Percentiles rank a stretch among this genome's conserved stretches.
phyloP scores from a whole-genome alignment of 2,888 invertebrate genomes.

The Odontothrips loti region DNA sequence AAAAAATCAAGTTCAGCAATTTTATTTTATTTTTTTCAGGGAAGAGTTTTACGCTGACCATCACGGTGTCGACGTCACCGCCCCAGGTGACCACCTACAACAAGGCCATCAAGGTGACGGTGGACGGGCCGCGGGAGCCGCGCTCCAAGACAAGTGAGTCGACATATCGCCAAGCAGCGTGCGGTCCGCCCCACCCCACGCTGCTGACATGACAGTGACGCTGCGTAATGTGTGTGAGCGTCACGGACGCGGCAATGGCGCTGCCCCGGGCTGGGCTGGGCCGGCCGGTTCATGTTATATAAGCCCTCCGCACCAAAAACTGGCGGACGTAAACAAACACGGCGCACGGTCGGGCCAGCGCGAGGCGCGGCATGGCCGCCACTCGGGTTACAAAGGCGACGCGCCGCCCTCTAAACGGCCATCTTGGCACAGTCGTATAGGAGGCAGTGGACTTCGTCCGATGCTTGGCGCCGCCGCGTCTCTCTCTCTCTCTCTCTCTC shows the following conservation, averaged over 20 bases:
- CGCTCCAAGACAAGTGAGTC: conserved; percentile 87
- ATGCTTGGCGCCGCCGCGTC: no score
- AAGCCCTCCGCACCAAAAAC: neutral
- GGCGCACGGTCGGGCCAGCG: neutral
- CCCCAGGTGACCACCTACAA: conserved; percentile 95
- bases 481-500: neutral
- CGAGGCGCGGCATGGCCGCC: neutral
- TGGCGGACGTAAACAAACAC: conserved; percentile 2
- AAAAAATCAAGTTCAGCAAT: no score
- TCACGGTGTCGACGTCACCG: conserved; percentile 88
- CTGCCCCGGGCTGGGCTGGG: no score
- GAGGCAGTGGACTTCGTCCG: no score
- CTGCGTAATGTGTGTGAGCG: no score
- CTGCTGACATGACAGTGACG: no score
- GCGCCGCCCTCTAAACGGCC: neutral
- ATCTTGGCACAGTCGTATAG: neutral
- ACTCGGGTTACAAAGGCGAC: conserved; percentile 14
- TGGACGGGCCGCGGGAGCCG: conserved; percentile 94
- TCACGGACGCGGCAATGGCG: no score
- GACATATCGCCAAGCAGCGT: conserved; percentile 38
- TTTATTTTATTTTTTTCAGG: conserved; percentile 59
- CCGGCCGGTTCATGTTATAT: no score
- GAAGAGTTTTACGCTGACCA: conserved; percentile 95
- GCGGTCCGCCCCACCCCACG: neutral
- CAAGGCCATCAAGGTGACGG: conserved; percentile 96